Conservation (phyloP, 1,140 invertebrate species). For the Eurosta solidaginis region DNA sequence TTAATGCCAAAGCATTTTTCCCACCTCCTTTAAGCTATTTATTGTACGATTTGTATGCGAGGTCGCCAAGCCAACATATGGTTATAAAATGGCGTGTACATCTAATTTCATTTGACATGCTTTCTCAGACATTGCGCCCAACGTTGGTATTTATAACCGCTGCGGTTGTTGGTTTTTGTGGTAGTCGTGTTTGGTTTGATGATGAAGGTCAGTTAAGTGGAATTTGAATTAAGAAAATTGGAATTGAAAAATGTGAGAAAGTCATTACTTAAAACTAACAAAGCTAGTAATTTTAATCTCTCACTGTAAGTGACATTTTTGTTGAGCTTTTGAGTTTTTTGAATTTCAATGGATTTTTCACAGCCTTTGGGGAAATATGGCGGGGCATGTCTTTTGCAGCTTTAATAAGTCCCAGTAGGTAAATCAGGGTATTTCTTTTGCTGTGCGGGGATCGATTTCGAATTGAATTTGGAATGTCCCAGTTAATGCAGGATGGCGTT, state of each 20-base stretch:
- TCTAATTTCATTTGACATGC: slow-evolving; percentile 21
- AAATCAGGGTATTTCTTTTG: too few species aligned
- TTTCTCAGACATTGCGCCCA: background rate
- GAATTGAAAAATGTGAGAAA: background rate
- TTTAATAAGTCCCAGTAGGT: too few species aligned
- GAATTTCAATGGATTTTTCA: background rate
- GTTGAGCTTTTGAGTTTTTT: background rate
- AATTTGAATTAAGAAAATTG: background rate
- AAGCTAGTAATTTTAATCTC: background rate
- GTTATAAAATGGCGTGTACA: background rate
- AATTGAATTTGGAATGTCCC: too few species aligned
- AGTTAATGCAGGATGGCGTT: too few species aligned
- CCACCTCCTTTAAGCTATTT: too few species aligned
- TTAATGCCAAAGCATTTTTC: background rate
- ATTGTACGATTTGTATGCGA: too few species aligned
- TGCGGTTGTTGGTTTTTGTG: background rate
- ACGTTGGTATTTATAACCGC: background rate
- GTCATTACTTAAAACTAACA: slow-evolving; percentile 8
- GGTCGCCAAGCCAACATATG: too few species aligned
- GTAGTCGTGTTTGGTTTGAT: too few species aligned
- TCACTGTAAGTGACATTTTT: background rate
- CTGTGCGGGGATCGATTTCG: too few species aligned
- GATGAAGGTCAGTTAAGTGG: background rate
- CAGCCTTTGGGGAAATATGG: too few species aligned
- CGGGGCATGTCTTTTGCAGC: too few species aligned